Evolutionary conservation across 2,113 vertebrate genomes (phyloP).

Genomic region (Phaethornis superciliosus): DNA sequence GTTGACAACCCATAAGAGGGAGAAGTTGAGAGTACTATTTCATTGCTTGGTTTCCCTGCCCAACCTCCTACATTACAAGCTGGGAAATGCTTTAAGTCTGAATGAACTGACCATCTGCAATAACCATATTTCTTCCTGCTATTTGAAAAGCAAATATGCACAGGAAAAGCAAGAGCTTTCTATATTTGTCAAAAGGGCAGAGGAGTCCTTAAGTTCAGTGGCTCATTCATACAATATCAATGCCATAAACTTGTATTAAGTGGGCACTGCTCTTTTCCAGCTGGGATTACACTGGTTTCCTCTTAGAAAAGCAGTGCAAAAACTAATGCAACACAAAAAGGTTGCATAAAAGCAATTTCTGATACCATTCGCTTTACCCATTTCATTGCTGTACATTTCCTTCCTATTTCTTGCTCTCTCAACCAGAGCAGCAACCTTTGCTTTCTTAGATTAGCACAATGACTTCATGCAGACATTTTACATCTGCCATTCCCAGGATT

Average conservation of each 20-base stretch:
- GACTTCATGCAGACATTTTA: slow-evolving; percentile 8
- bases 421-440: not conserved
- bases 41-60: not conserved
- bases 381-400: not conserved
- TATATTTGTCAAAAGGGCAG: not conserved
- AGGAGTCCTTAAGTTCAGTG: not conserved
- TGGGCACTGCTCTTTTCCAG: not conserved
- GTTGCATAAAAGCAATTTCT: not conserved
- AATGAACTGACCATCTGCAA: not conserved
- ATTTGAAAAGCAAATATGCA: not conserved
- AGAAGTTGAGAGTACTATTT: not conserved
- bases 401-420: not conserved
- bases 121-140: not conserved
- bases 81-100: not conserved
- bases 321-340: not conserved
- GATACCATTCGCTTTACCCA: not conserved
- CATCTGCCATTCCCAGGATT: not conserved
- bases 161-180: not conserved
- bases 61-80: not conserved
- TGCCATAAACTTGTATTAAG: not conserved
- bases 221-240: not conserved
- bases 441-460: not conserved
- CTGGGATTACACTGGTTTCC: not conserved
- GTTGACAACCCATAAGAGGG: not conserved
- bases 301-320: not conserved